Conservation (phyloP, 2,113 vertebrate species). For the Nerophis ophidion region DNA sequence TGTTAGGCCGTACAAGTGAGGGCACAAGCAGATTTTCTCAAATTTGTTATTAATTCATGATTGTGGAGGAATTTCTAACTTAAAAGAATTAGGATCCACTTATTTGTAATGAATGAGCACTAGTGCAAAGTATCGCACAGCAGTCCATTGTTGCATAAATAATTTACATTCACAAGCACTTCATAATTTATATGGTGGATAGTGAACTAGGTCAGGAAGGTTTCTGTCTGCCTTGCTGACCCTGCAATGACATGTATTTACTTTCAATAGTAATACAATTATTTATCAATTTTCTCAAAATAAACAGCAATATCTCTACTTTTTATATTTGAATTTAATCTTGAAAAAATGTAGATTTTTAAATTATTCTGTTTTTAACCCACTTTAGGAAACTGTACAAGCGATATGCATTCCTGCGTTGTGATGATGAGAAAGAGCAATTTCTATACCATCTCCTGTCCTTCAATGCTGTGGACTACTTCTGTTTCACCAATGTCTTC, state of each 20-base stretch:
- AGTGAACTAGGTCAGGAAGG: constrained; percentile 58
- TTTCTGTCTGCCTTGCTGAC: constrained; percentile 40
- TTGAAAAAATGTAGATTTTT: neutral
- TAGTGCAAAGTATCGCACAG: constrained; percentile 40
- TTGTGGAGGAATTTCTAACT: constrained; percentile 37
- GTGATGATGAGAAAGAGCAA: constrained; percentile 97
- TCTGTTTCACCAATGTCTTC: constrained; percentile 98
- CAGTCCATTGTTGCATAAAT: constrained; percentile 53
- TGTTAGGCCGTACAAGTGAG: too few species aligned
- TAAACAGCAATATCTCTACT: neutral
- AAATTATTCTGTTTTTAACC: neutral
- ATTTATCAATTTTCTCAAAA: neutral
- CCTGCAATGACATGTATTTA: constrained; percentile 9
- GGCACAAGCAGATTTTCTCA: neutral
- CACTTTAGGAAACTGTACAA: constrained; percentile 90
- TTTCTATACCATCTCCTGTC: constrained; percentile 98
- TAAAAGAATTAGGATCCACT: constrained; percentile 28
- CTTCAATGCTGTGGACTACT: constrained; percentile 98
- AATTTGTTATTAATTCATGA: constrained; percentile 12
- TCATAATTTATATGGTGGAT: constrained; percentile 63
- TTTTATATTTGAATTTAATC: too few species aligned
- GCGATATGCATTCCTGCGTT: constrained; percentile 94
- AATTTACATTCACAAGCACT: constrained; percentile 44
- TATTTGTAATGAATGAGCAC: constrained; percentile 53
- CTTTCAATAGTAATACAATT: neutral